phyloP scores from a whole-genome alignment of 2,797 vertebrate species.

The Tiaroga cobitis region DNA sequence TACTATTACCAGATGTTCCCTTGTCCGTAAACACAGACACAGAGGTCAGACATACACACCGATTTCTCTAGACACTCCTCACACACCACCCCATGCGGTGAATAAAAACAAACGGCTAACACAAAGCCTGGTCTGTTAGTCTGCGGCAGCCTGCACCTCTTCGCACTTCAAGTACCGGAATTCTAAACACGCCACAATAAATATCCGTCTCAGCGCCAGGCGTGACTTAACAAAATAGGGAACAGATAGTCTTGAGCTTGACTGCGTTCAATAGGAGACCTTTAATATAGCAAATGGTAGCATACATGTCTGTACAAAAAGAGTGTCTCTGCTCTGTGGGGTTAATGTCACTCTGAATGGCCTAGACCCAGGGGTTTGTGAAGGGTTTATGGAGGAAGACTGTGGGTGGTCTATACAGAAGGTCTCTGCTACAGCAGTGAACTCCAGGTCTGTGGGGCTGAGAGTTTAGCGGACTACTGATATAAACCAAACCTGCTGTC shows the following conservation, averaged over 20 bases:
- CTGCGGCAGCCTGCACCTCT: slow-evolving; percentile 9
- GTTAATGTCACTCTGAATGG: slow-evolving; percentile 32
- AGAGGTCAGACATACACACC: slow-evolving; percentile 45
- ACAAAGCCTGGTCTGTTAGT: slow-evolving; percentile 65
- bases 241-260: slow-evolving; percentile 9
- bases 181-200: slow-evolving; percentile 17
- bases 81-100: slow-evolving; percentile 60
- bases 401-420: slow-evolving; percentile 35
- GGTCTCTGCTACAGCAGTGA: background rate
- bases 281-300: background rate
- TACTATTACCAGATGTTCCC: slow-evolving; percentile 63
- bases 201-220: background rate
- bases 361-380: slow-evolving; percentile 5
- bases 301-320: slow-evolving; percentile 25
- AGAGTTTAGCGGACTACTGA: slow-evolving; percentile 20
- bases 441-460: background rate
- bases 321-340: background rate
- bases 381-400: slow-evolving; percentile 23
- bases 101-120: slow-evolving; percentile 67
- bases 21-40: slow-evolving; percentile 59
- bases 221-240: slow-evolving; percentile 1
- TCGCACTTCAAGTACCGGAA: slow-evolving; percentile 8
- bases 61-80: slow-evolving; percentile 49
- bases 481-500: slow-evolving; percentile 19
- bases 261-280: slow-evolving; percentile 8